Base-by-base conservation (phyloP, 2,797 vertebrate genomes). In the Gobio occitaniae region DNA sequence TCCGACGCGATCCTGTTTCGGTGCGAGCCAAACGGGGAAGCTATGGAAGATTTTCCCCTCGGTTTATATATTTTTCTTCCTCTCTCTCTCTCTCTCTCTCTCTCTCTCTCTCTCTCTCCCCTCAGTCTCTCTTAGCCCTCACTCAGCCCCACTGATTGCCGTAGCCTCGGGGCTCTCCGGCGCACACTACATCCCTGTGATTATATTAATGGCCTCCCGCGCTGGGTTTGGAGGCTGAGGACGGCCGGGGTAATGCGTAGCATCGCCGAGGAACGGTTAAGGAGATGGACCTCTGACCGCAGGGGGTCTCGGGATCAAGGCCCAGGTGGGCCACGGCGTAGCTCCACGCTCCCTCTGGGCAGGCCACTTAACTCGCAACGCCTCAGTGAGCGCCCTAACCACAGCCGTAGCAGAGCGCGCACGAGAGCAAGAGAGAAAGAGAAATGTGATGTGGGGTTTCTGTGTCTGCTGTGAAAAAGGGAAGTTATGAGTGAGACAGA, bases 181-280 rank as follows among this genome's bases (percentile, higher is more conserved):
- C 92, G 90, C 89, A 91, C 86, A 88, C 91, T 91, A 92, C 93
- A 94, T 93, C 93, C 90, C 92, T 91, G 92, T 94, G 93, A 95
- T 95, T 94, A 94, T 92, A 93, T 91, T 93, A 93, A 94, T 93
- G 88, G 85, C 88, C 90, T 86, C 90, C 90, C 90, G 78, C 85
- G 89, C 89, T 89, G 69, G 75, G 77, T 89, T 84, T 83, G 88
- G 84, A 88, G 89, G 86, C 86, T 85, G 80, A 87, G 80, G 86
- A 90, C 56, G 75, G 63, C 76, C 79, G 36, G 78, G 84, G 78
- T 87, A 87, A 89, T 84, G 86, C 65, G 78, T 21, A 83, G 87
- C 82, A 82, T 86, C 75, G 56, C 12, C 56, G 86, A 89, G 87
- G 82, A 85, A 80, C 38, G 38, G 82, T 78, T 83, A 86, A 83